phyloP scores from a whole-genome alignment of 2,113 vertebrate genomes.

The Caretta caretta region DNA sequence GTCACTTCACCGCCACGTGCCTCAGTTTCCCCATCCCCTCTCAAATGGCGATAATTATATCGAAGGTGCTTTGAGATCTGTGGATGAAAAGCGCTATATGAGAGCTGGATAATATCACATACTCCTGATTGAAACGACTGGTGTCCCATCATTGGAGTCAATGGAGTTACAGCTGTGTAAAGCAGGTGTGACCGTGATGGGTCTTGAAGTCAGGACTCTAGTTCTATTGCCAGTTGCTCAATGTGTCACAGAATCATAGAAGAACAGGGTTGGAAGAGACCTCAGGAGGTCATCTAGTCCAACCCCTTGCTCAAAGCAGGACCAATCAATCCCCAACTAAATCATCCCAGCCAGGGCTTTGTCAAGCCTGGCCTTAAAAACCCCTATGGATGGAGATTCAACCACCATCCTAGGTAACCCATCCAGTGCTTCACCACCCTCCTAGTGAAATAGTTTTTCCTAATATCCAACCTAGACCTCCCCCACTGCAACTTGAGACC shows the following conservation, averaged over 20 bases:
- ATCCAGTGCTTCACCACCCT: too few relatives aligned
- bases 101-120: neutral
- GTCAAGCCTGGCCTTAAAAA: too few relatives aligned
- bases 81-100: neutral
- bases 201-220: neutral
- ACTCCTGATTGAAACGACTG: neutral
- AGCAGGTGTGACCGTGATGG: neutral
- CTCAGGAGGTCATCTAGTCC: too few relatives aligned
- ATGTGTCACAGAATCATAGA: neutral
- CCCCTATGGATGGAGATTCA: too few relatives aligned
- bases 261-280: too few relatives aligned
- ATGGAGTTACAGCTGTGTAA: neutral
- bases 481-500: too few relatives aligned
- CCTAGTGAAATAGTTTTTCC: too few relatives aligned
- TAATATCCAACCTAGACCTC: too few relatives aligned
- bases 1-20: neutral
- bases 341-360: too few relatives aligned
- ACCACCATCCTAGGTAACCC: too few relatives aligned
- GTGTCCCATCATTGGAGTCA: neutral
- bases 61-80: neutral
- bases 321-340: too few relatives aligned
- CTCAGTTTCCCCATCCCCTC: neutral
- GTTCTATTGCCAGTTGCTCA: neutral
- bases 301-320: too few relatives aligned
- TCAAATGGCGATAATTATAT: neutral